Percentiles rank a stretch among this genome's conserved stretches.
These are phyloP conservation scores for Podarcis muralis DNA, from an alignment of 2,113 vertebrate genomes.

Conservation along the genomic window DNA sequence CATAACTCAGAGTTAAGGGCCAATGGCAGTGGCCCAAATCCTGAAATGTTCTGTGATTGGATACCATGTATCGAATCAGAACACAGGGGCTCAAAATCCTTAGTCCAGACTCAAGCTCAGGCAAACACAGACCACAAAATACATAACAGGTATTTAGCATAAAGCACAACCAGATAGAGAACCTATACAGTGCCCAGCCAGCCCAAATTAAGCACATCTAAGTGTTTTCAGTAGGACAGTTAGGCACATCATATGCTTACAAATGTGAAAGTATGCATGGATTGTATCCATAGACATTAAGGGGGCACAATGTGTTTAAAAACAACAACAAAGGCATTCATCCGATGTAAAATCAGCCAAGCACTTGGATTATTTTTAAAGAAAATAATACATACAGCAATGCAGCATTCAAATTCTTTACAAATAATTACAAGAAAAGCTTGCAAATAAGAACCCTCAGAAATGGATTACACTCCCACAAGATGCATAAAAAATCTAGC, in stretches of 20 bases:
- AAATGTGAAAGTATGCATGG: neutral
- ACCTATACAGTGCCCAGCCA: neutral
- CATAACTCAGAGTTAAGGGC: no score
- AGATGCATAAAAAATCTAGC: constrained; percentile 38
- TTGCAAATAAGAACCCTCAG: constrained; percentile 35
- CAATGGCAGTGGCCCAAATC: no score
- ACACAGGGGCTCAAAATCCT: no score
- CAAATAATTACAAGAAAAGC: constrained; percentile 43
- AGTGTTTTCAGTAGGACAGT: neutral
- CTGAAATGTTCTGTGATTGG: no score
- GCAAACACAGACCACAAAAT: no score
- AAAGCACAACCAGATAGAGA: neutral
- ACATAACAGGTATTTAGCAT: neutral
- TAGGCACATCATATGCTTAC: neutral
- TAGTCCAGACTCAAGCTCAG: no score
- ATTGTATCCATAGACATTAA: neutral
- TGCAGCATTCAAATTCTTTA: constrained; percentile 28
- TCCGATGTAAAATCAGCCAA: constrained; percentile 26
- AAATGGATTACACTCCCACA: constrained; percentile 37
- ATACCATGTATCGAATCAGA: no score
- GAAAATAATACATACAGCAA: constrained; percentile 31
- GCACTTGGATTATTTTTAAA: constrained; percentile 22
- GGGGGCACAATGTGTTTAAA: neutral
- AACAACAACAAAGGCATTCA: neutral
- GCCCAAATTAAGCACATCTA: neutral